phyloP scores from a whole-genome alignment of 2,797 vertebrate species.

The Semaprochilodus insignis region DNA sequence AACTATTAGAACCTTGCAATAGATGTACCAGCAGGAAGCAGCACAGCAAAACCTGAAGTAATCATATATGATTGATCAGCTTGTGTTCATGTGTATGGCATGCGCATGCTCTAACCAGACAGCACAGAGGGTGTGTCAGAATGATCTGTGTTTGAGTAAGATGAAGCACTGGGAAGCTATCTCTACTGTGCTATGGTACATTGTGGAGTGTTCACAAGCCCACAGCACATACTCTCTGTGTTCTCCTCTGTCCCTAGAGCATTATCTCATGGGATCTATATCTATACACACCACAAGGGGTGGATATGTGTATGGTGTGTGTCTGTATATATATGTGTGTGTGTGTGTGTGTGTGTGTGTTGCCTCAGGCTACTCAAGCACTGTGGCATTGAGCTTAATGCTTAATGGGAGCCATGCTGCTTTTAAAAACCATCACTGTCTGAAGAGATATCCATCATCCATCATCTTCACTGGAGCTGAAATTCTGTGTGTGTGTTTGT shows the following conservation, averaged over 20 bases:
- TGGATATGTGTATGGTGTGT: conserved; percentile 6
- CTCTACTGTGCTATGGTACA: not conserved
- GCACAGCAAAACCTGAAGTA: not conserved
- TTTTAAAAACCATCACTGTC: conserved; percentile 48
- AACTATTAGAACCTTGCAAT: no score
- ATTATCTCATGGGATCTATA: not conserved
- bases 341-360: conserved; percentile 30
- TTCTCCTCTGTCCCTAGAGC: not conserved
- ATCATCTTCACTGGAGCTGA: not conserved
- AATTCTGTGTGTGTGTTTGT: conserved; percentile 13
- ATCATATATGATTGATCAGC: not conserved
- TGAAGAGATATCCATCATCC: conserved; percentile 35
- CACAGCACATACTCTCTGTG: not conserved
- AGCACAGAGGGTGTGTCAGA: not conserved
- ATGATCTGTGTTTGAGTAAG: not conserved
- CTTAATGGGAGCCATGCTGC: conserved; percentile 40
- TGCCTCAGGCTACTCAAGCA: conserved; percentile 26
- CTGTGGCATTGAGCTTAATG: conserved; percentile 43
- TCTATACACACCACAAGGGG: conserved; percentile 10
- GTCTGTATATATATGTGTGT: conserved; percentile 22
- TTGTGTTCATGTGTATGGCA: not conserved
- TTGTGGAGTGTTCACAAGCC: not conserved
- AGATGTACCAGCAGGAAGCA: not conserved
- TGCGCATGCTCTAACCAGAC: not conserved
- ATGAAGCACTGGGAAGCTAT: not conserved